A percentile compares a stretch with the other conserved stretches of the same genome.
These are phyloP conservation scores for Conistra vaccinii DNA, from an alignment of 2,888 invertebrate species.

Conservation along the genomic window DNA sequence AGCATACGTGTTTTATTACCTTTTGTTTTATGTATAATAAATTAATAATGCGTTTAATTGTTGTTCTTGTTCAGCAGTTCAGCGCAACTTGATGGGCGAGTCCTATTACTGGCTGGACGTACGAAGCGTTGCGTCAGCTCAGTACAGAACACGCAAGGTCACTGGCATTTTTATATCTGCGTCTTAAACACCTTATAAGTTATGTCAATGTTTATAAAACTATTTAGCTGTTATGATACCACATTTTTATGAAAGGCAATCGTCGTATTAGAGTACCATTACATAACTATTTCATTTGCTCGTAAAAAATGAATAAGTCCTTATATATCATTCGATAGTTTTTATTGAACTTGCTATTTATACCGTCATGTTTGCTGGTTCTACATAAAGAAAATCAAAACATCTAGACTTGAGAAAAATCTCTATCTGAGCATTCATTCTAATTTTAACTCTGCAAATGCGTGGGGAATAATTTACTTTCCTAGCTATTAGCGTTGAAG, in stretches of 20 bases:
- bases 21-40: no score
- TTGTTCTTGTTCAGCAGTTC: no score
- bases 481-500: not conserved
- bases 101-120: no score
- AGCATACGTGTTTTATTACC: no score
- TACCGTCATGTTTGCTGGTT: not conserved
- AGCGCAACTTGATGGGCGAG: no score
- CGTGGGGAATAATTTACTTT: slow-evolving; percentile 20
- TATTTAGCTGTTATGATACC: not conserved
- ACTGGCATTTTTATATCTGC: no score
- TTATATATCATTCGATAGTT: not conserved
- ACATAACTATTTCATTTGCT: not conserved
- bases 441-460: slow-evolving; percentile 21
- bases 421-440: not conserved
- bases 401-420: not conserved
- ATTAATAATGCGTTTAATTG: no score
- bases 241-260: not conserved
- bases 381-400: slow-evolving; percentile 2
- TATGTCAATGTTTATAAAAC: not conserved
- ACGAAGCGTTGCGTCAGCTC: no score
- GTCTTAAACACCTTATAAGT: not conserved
- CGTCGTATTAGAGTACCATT: not conserved
- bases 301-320: not conserved
- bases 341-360: not conserved
- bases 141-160: no score